Conservation (phyloP, 2,888 invertebrate species). For the Epirrhoe alternata region DNA sequence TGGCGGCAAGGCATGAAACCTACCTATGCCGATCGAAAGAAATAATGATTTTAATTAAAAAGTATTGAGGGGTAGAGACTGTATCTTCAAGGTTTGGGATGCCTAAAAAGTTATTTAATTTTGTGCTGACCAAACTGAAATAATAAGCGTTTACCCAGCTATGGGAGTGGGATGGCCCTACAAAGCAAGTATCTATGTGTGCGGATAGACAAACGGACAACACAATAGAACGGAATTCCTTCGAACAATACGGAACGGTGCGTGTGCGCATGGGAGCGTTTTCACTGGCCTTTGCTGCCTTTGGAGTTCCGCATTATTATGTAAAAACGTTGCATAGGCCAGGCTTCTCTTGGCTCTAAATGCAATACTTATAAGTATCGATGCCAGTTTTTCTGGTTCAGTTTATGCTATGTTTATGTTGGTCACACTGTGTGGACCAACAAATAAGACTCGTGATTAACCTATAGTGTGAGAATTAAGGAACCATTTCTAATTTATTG, state of each 20-base stretch:
- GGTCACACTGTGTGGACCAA: too few relatives aligned
- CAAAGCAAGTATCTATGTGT: background rate
- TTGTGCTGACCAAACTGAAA: too few relatives aligned
- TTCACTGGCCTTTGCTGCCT: slow-evolving; percentile 62
- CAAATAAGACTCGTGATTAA: background rate
- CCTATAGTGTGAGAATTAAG: background rate
- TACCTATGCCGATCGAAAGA: too few relatives aligned
- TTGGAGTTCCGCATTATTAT: slow-evolving; percentile 30
- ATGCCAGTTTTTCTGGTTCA: too few relatives aligned
- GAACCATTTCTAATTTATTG: background rate
- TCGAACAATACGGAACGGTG: slow-evolving; percentile 57
- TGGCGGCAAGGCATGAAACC: too few relatives aligned
- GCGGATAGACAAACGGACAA: slow-evolving; percentile 44
- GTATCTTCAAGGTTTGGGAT: too few relatives aligned
- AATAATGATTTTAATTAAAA: too few relatives aligned
- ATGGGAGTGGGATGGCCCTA: background rate
- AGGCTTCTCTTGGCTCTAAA: background rate
- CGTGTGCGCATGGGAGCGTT: slow-evolving; percentile 63
- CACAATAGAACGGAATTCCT: slow-evolving; percentile 70
- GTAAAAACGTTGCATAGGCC: slow-evolving; percentile 14
- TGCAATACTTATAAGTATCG: too few relatives aligned
- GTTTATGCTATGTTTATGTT: too few relatives aligned
- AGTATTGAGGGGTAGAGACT: too few relatives aligned
- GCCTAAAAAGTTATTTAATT: too few relatives aligned
- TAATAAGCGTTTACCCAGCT: too few relatives aligned